phyloP scores from a whole-genome alignment of 2,113 vertebrate genomes.

The Alligator mississippiensis region DNA sequence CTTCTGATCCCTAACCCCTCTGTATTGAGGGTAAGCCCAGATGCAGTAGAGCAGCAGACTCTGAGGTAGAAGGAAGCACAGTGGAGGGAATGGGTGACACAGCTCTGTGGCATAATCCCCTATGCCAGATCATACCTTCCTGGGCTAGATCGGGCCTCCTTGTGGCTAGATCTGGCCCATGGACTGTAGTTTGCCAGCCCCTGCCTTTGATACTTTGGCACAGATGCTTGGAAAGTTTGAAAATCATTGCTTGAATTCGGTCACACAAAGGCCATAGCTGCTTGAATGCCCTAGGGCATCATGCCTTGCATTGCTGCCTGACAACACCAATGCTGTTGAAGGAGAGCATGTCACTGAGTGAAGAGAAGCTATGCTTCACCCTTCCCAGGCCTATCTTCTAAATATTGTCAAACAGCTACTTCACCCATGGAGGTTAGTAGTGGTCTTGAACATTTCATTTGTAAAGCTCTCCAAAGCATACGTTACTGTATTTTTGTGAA shows the following conservation, averaged over 20 bases:
- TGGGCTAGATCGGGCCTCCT: no score
- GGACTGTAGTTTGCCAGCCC: no score
- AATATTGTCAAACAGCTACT: background rate
- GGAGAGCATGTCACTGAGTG: background rate
- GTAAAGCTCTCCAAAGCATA: constrained; percentile 11
- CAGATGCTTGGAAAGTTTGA: background rate
- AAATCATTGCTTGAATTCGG: background rate
- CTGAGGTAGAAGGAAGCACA: no score
- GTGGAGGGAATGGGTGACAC: no score
- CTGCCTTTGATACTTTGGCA: background rate
- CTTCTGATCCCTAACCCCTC: no score
- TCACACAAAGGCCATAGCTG: background rate
- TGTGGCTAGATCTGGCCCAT: no score
- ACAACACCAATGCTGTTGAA: background rate
- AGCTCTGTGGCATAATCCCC: no score
- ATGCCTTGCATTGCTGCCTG: accelerated
- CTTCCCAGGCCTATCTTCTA: background rate
- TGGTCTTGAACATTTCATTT: constrained; percentile 40
- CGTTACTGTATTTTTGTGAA: background rate
- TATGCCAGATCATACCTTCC: no score
- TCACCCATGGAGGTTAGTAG: background rate
- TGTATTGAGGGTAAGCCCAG: no score
- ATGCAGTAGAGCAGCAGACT: no score
- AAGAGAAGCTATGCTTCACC: background rate
- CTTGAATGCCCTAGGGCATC: background rate